These are phyloP conservation scores for Cephus pulcher DNA, from an alignment of 2,888 invertebrate species.

Conservation along the genomic window DNA sequence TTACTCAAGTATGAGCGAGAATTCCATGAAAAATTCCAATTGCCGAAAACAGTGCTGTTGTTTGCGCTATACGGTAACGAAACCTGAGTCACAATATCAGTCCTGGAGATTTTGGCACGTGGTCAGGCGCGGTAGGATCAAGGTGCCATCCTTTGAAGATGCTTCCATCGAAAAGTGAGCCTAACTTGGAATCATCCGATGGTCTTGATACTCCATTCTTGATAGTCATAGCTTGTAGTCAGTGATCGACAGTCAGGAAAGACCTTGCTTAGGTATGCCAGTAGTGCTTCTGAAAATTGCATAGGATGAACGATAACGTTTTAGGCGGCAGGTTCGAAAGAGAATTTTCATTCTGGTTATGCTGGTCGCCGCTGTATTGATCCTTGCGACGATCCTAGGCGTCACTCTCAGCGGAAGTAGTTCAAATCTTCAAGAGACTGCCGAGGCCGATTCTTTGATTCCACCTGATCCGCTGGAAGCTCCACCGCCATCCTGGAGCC, in stretches of 20 bases:
- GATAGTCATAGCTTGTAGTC: not conserved
- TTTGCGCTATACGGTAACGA: not conserved
- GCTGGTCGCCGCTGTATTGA: constrained; percentile 34
- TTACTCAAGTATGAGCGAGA: not conserved
- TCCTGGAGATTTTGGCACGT: not conserved
- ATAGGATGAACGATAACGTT: not conserved
- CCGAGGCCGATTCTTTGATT: constrained; percentile 55
- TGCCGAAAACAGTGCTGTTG: not conserved
- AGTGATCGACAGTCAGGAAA: not conserved
- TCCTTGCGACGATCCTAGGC: constrained; percentile 60
- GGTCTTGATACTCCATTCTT: not conserved
- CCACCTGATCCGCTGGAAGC: constrained; percentile 77
- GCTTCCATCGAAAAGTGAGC: not conserved
- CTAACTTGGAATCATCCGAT: not conserved
- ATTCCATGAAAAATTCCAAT: not conserved
- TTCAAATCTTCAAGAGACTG: constrained; percentile 34
- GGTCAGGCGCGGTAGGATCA: not conserved
- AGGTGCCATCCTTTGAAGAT: not conserved
- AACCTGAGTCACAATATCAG: not conserved
- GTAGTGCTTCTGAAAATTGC: not conserved
- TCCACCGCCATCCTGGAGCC: constrained; percentile 76
- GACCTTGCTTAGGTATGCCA: not conserved
- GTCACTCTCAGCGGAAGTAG: constrained; percentile 61
- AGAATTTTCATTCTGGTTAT: constrained; percentile 38
- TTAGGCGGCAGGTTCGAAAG: constrained; percentile 21